phyloP scores from a whole-genome alignment of 2,113 vertebrate species.

The Pipa parva region DNA sequence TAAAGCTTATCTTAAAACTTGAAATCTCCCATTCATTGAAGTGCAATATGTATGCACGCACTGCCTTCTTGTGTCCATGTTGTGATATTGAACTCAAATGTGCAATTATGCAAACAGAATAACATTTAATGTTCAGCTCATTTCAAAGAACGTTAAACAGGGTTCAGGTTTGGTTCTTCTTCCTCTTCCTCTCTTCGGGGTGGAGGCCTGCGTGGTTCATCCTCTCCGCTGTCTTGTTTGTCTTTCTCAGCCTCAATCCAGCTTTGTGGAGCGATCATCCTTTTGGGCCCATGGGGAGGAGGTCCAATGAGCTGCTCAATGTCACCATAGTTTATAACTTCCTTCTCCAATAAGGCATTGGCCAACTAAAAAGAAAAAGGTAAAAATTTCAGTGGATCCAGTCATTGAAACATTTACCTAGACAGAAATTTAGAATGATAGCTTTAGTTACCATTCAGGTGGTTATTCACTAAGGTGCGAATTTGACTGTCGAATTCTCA shows the following conservation, averaged over 20 bases:
- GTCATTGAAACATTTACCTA: no score
- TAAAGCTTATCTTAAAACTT: no score
- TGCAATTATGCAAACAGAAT: neutral
- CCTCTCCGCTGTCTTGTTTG: conserved; percentile 77
- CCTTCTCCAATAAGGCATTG: conserved; percentile 80
- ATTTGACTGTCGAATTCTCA: no score
- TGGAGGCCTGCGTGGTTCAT: conserved; percentile 60
- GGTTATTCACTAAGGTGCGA: no score
- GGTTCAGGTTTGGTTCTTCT: conserved; percentile 60
- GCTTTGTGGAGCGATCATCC: conserved; percentile 85
- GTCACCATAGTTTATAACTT: conserved; percentile 93
- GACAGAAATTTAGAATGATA: no score
- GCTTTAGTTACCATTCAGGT: no score
- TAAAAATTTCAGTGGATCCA: neutral
- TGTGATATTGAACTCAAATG: neutral
- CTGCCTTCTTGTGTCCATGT: neutral
- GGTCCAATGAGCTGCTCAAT: conserved; percentile 88
- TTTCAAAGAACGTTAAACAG: conserved; percentile 48
- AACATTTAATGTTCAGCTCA: neutral
- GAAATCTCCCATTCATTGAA: no score
- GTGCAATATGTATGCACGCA: no score
- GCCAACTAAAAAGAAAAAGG: conserved; percentile 70
- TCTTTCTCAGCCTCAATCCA: conserved; percentile 87
- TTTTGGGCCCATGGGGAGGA: conserved; percentile 84
- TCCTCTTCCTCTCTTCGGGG: conserved; percentile 56